Conservation (phyloP, 2,113 vertebrate species). For the Boulengeromyrus knoepffleri region DNA sequence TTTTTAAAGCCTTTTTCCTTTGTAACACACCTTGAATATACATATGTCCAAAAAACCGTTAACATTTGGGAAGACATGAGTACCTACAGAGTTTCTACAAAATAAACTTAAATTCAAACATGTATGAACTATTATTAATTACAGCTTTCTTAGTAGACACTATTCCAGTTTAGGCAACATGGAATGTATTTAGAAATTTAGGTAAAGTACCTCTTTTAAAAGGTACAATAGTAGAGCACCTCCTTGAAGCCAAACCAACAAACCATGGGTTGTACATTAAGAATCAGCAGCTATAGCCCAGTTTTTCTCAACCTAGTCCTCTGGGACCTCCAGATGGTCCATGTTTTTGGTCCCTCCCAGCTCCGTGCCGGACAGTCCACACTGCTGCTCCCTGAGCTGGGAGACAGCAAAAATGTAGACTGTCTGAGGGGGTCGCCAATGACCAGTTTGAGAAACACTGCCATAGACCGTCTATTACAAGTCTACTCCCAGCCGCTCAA, state of each 20-base stretch:
- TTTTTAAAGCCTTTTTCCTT: not conserved
- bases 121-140: not conserved
- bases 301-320: not conserved
- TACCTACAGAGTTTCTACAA: not conserved
- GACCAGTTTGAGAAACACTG: not conserved
- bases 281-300: not conserved
- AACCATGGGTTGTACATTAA: not conserved
- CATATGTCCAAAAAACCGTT: not conserved
- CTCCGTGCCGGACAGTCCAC: not conserved
- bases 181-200: not conserved
- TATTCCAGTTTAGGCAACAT: not conserved
- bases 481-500: constrained; percentile 66
- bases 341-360: not conserved
- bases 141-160: not conserved
- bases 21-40: not conserved
- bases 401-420: not conserved
- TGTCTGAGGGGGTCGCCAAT: not conserved
- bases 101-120: not conserved
- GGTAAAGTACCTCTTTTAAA: not conserved
- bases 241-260: not conserved
- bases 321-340: not conserved
- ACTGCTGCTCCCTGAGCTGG: not conserved
- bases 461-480: constrained; percentile 43
- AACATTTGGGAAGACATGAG: not conserved
- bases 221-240: not conserved